These are phyloP conservation scores for Drosophila neocordata DNA, from an alignment of 1,140 invertebrate genomes.

Conservation along the genomic window DNA sequence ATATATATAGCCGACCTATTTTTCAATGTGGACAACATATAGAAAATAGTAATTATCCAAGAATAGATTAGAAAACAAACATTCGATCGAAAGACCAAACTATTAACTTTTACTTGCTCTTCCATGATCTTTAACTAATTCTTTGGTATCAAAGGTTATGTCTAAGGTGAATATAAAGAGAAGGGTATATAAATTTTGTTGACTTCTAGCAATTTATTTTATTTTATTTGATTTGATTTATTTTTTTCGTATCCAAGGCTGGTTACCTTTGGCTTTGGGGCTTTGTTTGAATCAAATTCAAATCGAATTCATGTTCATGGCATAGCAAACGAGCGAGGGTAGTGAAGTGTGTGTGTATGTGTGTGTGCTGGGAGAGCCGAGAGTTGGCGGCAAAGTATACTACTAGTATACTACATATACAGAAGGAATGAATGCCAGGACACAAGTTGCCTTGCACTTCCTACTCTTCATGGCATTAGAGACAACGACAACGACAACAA, in stretches of 20 bases:
- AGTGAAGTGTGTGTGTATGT: constrained; percentile 1
- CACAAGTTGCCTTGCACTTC: constrained; percentile 52
- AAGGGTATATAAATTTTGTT: constrained; percentile 6
- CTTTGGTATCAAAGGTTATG: not conserved
- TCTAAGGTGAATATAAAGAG: too few species aligned
- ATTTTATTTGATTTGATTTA: constrained; percentile 2
- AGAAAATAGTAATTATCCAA: too few species aligned
- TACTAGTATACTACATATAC: too few species aligned
- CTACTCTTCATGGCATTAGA: constrained; percentile 42
- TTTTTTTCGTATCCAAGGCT: constrained; percentile 58
- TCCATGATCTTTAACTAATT: too few species aligned
- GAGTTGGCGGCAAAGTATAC: not conserved
- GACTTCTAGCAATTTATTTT: constrained; percentile 1
- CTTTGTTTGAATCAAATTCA: constrained; percentile 50
- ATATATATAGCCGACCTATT: too few species aligned
- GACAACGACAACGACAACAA: constrained; percentile 40
- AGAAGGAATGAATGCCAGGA: constrained; percentile 37
- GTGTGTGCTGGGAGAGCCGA: constrained; percentile 22
- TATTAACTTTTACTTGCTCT: too few species aligned
- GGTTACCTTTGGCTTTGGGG: constrained; percentile 46
- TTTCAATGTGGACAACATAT: too few species aligned
- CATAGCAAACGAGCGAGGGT: constrained; percentile 12
- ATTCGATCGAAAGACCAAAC: too few species aligned
- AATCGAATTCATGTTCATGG: constrained; percentile 62
- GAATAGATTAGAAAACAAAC: too few species aligned